A percentile compares a stretch with the other conserved stretches of the same genome.
These are phyloP conservation scores for Sebastes steindachneri DNA, from an alignment of 2,797 vertebrate species.

Conservation along the genomic window DNA sequence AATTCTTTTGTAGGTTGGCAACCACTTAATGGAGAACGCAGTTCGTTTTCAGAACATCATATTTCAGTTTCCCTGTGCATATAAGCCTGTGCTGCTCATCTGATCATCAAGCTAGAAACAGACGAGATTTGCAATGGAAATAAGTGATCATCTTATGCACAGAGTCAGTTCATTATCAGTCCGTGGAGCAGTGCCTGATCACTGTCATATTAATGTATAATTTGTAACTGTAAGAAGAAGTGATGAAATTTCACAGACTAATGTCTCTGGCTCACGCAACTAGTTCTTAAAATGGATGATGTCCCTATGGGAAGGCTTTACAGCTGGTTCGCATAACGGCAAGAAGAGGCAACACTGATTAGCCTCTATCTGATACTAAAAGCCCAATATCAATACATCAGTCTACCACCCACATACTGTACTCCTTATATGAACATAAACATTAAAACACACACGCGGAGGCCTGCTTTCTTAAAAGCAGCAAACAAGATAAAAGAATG, in stretches of 20 bases:
- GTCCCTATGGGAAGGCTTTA: neutral
- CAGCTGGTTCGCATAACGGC: neutral
- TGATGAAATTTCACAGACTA: neutral
- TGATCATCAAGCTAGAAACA: neutral
- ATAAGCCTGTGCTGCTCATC: neutral
- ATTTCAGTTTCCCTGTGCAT: neutral
- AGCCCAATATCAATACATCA: constrained; percentile 3
- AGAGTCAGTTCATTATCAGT: neutral
- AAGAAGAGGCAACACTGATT: constrained; percentile 1
- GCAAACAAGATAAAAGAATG: constrained; percentile 58
- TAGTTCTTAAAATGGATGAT: neutral
- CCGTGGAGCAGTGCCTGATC: neutral
- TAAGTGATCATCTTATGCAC: neutral
- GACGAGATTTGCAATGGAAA: neutral
- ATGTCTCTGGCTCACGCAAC: neutral
- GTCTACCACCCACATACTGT: constrained; percentile 13
- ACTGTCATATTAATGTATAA: neutral
- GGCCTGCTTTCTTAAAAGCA: constrained; percentile 23
- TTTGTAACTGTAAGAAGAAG: neutral
- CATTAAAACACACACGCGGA: constrained; percentile 24
- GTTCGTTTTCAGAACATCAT: neutral
- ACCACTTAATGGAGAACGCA: neutral
- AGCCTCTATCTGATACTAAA: constrained; percentile 17
- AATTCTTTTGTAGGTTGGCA: neutral
- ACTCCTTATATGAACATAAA: constrained; percentile 28